These are phyloP conservation scores for Tachina fera DNA, from an alignment of 2,888 invertebrate genomes.

Conservation along the genomic window DNA sequence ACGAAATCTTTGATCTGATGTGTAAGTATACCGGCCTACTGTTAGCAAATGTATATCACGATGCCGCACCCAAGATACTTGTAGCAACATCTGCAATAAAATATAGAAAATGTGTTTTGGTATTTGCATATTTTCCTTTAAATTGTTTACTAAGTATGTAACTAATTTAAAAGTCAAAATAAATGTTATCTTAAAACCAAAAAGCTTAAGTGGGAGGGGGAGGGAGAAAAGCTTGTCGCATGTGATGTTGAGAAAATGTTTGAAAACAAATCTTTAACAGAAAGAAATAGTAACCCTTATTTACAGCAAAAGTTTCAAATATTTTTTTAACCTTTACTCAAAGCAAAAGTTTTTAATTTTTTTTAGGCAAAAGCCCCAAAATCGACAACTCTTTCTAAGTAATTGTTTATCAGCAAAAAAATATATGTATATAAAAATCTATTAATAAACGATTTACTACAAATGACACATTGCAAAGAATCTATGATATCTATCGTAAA, in stretches of 20 bases:
- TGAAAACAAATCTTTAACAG: neutral
- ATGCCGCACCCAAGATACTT: slow-evolving; percentile 96
- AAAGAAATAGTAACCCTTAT: no score
- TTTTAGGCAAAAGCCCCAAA: no score
- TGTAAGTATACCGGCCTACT: slow-evolving; percentile 95
- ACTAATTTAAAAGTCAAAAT: neutral
- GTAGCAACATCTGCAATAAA: slow-evolving; percentile 85
- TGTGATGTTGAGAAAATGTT: neutral
- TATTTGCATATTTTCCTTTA: slow-evolving; percentile 5
- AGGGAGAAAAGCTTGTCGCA: neutral
- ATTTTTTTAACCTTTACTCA: no score
- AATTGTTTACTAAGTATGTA: neutral
- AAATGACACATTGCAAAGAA: no score
- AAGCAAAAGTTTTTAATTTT: no score
- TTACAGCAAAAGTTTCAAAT: no score
- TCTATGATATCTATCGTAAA: no score
- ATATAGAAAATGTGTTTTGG: neutral
- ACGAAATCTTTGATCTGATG: slow-evolving; percentile 94
- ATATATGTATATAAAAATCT: no score
- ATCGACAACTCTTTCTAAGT: no score
- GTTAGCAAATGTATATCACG: slow-evolving; percentile 95
- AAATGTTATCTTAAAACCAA: neutral
- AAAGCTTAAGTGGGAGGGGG: neutral
- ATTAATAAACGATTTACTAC: no score
- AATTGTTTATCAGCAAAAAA: no score